Conservation (phyloP, 2,113 vertebrate species). For the Athene cunicularia region DNA sequence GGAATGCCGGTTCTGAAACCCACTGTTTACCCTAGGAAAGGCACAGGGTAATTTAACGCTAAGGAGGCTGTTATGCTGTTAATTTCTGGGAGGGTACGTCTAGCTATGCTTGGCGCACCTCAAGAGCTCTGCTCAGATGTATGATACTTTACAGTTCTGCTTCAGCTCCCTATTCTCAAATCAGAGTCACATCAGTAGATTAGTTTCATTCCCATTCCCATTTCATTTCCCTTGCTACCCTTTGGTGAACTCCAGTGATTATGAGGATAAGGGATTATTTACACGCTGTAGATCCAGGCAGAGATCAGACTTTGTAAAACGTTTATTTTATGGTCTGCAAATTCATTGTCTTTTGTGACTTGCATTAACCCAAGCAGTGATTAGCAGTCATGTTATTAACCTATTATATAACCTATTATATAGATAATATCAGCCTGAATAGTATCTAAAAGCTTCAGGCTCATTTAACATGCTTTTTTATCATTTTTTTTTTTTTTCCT, state of each 20-base stretch:
- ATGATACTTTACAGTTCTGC: background rate
- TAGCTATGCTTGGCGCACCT: background rate
- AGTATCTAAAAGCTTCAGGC: background rate
- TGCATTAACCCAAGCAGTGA: conserved; percentile 25
- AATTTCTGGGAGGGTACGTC: background rate
- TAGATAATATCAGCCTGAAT: background rate
- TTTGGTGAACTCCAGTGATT: conserved; percentile 31
- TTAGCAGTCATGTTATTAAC: conserved; percentile 30
- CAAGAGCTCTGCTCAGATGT: background rate
- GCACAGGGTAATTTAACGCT: background rate
- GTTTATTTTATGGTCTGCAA: conserved; percentile 35
- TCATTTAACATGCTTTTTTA: background rate
- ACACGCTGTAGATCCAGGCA: background rate
- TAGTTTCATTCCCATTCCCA: conserved; percentile 29
- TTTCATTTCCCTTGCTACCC: background rate
- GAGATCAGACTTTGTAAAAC: conserved; percentile 27
- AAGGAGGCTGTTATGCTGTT: background rate
- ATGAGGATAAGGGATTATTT: conserved; percentile 40
- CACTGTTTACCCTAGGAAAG: background rate
- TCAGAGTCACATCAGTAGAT: conserved; percentile 8
- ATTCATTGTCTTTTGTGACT: conserved; percentile 31
- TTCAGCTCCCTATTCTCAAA: background rate
- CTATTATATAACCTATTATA: conserved; percentile 10
- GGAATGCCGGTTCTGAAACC: background rate
- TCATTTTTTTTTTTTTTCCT: background rate